Conservation (phyloP, 2,888 invertebrate genomes). For the Drosophila incognita region DNA sequence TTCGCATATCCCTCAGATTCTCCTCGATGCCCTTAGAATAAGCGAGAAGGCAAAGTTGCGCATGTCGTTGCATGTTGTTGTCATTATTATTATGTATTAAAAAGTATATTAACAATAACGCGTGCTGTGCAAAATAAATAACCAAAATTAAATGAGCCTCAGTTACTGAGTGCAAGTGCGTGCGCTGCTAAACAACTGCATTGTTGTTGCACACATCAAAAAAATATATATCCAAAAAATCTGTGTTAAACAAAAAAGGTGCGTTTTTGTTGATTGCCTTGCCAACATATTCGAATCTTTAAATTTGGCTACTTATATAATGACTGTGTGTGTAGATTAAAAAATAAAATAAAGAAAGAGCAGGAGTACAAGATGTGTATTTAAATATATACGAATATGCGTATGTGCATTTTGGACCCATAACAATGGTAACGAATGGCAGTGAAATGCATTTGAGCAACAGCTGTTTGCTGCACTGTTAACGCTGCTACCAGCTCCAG, state of each 20-base stretch:
- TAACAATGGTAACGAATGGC: slow-evolving; percentile 30
- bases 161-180: slow-evolving; percentile 32
- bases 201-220: slow-evolving; percentile 32
- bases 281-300: slow-evolving; percentile 53
- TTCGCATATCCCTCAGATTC: slow-evolving; percentile 27
- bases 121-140: slow-evolving; percentile 29
- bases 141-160: slow-evolving; percentile 44
- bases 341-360: slow-evolving; percentile 1
- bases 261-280: slow-evolving; percentile 32
- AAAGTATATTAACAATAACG: slow-evolving; percentile 33
- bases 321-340: slow-evolving; percentile 4
- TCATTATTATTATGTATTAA: slow-evolving; percentile 44
- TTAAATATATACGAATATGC: not conserved
- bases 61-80: slow-evolving; percentile 25
- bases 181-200: slow-evolving; percentile 23
- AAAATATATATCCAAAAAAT: slow-evolving; percentile 42
- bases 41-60: slow-evolving; percentile 43
- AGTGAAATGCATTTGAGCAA: slow-evolving; percentile 37
- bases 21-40: slow-evolving; percentile 11
- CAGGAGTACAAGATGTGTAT: not conserved
- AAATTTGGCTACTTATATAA: slow-evolving; percentile 61
- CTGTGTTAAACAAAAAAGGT: slow-evolving; percentile 76
- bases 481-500: slow-evolving; percentile 13
- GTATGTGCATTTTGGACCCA: slow-evolving; percentile 16
- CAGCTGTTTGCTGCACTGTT: slow-evolving; percentile 41